Evolutionary conservation across 2,888 invertebrate genomes (phyloP), one percentile per base, ranked within the genome.

Genomic region (Mellilla xanthometata): DNA sequence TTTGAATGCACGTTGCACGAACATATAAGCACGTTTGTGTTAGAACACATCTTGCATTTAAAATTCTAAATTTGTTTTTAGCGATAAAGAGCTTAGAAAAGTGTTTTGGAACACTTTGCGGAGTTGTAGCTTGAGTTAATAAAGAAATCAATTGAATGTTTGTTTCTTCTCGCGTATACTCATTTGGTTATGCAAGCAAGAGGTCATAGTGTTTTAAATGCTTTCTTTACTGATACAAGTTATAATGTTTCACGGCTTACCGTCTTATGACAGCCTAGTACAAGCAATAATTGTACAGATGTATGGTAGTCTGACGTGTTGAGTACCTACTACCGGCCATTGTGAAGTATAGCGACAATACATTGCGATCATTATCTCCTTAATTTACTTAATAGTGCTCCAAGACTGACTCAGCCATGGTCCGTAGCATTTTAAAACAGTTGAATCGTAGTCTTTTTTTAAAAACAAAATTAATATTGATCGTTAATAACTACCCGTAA

Each of bases 341-440:
- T 56, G 34, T 60, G 51, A 65, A 65, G 58, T 64, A 56, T 47
- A 45, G 30, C 42, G 56, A 67, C 66, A 65, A 60, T 63, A 58
- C 65, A 60, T 50, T 44, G 12, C 54, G 58, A 57, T 56, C 58
- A 60, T 66, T 67, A 66, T 52, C 49, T 65, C 24, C 60, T 63
- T 63, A 61, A 65, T 64, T 58, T 58, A 49, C 48, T 46, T 72
- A 72, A 72, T 71, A 68, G 64, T 56, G 47, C 50, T 26, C 7
- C 15, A 38, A 47, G 40, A 59, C 32, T 13, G 31, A 28, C 40
- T 36, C 22, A 19, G 19, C 19, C 34, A 34, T 35, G 39, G 35
- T 33, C 24, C 31, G 15, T 12, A n/a, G 19, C 12, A 27, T 44
- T 38, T 39, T 30, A 23, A 31, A 8, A 31, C 10, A 39, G 7